Base-by-base conservation (phyloP, 2,113 vertebrate genomes). In the Athene cunicularia region DNA sequence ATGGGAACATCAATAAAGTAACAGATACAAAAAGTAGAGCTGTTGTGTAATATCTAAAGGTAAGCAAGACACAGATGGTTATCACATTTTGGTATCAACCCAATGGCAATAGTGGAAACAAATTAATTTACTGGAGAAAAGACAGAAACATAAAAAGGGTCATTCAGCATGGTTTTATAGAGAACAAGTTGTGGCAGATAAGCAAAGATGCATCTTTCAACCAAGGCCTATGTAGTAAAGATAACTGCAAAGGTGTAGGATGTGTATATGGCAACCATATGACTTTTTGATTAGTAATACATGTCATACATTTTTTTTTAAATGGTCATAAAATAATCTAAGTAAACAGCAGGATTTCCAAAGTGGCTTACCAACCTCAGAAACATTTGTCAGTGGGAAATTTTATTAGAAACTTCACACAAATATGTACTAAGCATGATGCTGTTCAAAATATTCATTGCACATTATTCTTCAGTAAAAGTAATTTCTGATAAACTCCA, bases 1-100 rank as follows among this genome's bases (percentile, higher is more conserved):
- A 72, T 0, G 2, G 30, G 47, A 84, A 79, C 2, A 2, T 35
- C 76, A 89, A 72, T 56, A 79, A 85, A 85, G 18, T 52, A 79
- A 79, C 9, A 24, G 17, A 68, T 30, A 41, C 68, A 72, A 49
- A 63, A 79, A 13, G 27, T 12, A 76, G 2, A 93, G 43, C 13
- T 67, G 28, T 43, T 74, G 23, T 49, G 35, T 30, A 81, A 82
- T 52, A 91, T 45, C 88, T 82, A 85, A 89, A 87, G 33, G 43
- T 37, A 93, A 89, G 86, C 14, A 89, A 89, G 64, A 91, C 58
- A 87, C 4, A 75, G 60, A n/a, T 56, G 47, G 43, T 64, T 93
- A 95, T 91, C 80, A 90, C 5, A 63, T 47, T 66, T 96, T 86
- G 62, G 59, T 73, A 88, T 92, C 93, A 95, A 90, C 45, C 32